A percentile compares a stretch with the other conserved stretches of the same genome.
Conservation (phyloP, 1,140 invertebrate species). For the Rhagoletis zephyria region DNA sequence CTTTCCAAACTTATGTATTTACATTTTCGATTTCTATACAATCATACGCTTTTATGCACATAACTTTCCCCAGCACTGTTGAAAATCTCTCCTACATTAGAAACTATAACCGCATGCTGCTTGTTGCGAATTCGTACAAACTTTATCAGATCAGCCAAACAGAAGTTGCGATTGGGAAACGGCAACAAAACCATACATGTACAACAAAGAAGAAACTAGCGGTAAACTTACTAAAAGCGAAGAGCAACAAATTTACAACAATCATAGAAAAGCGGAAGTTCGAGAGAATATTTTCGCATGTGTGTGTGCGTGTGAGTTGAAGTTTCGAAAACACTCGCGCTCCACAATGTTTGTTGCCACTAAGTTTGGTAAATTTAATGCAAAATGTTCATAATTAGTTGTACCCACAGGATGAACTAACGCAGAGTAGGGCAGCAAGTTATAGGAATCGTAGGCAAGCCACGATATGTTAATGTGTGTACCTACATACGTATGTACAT, state of each 20-base stretch:
- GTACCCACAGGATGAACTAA: slow-evolving; percentile 57
- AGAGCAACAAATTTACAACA: slow-evolving; percentile 21
- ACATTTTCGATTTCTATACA: not conserved
- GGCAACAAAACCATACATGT: not conserved
- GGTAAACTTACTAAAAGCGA: not conserved
- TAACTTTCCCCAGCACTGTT: not conserved
- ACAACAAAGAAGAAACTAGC: slow-evolving; percentile 12
- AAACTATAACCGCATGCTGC: slow-evolving; percentile 41
- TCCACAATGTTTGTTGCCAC: not conserved
- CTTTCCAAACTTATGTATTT: not conserved
- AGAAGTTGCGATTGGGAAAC: not conserved
- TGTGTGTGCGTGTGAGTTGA: not conserved
- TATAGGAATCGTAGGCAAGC: not conserved
- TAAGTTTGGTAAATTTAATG: slow-evolving; percentile 68
- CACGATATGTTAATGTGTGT: too few species aligned
- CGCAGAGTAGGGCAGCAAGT: not conserved
- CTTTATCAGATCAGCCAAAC: not conserved
- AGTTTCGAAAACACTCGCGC: not conserved
- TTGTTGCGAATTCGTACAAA: slow-evolving; percentile 27
- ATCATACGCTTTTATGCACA: not conserved
- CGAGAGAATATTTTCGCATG: not conserved
- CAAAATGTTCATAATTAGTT: slow-evolving; percentile 72
- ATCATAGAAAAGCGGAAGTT: not conserved
- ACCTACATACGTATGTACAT: too few species aligned
- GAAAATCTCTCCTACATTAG: not conserved